Percentiles rank a stretch among this genome's conserved stretches.
These are phyloP conservation scores for Caenorhabditis parvicauda DNA, from an alignment of 2,888 invertebrate genomes.

Conservation along the genomic window DNA sequence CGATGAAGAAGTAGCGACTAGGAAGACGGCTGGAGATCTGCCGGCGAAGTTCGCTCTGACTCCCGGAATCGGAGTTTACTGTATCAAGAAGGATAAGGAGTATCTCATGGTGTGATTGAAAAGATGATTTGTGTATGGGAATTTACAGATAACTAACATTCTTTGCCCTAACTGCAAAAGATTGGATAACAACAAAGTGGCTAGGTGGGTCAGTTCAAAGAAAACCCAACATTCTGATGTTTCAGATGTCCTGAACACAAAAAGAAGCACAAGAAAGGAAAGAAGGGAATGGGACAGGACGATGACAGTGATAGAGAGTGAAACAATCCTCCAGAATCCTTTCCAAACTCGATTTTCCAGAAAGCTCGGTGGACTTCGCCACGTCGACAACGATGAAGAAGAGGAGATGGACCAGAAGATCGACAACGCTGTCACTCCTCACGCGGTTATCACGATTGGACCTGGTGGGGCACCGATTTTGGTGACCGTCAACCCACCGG, in stretches of 20 bases:
- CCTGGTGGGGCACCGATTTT: conserved; percentile 20
- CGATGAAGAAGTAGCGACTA: conserved; percentile 4
- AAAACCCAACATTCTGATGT: too few species aligned
- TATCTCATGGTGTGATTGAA: conserved; percentile 9
- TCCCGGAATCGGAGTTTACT: conserved; percentile 18
- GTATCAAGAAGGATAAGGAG: conserved; percentile 7
- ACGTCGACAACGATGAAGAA: conserved; percentile 19
- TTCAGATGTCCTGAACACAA: too few species aligned
- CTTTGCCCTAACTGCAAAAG: conserved; percentile 19
- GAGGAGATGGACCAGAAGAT: conserved; percentile 25
- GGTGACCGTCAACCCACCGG: conserved; percentile 19
- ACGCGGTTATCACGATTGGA: conserved; percentile 18
- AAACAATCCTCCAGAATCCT: background rate
- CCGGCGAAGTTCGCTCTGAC: conserved; percentile 16
- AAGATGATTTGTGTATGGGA: background rate
- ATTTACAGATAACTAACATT: conserved; percentile 10
- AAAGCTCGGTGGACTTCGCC: conserved; percentile 17
- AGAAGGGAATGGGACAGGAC: conserved; percentile 14
- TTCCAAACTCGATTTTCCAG: conserved; percentile 3
- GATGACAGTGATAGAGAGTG: conserved; percentile 23
- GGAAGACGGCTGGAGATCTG: conserved; percentile 8
- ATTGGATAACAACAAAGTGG: conserved; percentile 13
- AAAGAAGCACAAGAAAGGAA: conserved; percentile 9
- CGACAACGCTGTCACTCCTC: conserved; percentile 21
- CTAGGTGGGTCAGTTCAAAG: conserved; percentile 16